phyloP scores from a whole-genome alignment of 2,888 invertebrate genomes.

The Perizoma affinitatum region DNA sequence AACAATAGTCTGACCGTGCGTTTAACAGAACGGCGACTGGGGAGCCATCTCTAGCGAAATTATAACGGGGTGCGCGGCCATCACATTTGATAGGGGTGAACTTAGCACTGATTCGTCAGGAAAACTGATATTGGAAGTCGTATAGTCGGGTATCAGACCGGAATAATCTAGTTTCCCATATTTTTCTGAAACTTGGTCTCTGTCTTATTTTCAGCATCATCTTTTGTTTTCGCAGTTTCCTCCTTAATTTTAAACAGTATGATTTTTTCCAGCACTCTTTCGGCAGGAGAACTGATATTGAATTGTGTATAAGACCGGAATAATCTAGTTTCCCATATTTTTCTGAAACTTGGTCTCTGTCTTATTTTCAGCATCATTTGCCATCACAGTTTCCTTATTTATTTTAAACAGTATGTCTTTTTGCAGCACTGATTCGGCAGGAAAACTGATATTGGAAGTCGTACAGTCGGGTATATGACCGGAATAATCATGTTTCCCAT shows the following conservation, averaged over 20 bases:
- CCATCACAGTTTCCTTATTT: no score
- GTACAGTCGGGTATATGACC: slow-evolving; percentile 16
- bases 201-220: no score
- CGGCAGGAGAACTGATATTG: slow-evolving; percentile 24
- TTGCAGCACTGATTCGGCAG: slow-evolving; percentile 27
- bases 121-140: slow-evolving; percentile 26
- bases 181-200: not conserved
- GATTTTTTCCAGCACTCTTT: slow-evolving; percentile 31
- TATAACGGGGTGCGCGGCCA: slow-evolving; percentile 31
- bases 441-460: slow-evolving; percentile 27
- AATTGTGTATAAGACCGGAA: slow-evolving; percentile 15
- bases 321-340: slow-evolving; percentile 5
- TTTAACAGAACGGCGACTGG: slow-evolving; percentile 19
- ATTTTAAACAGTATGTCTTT: no score
- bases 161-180: slow-evolving; percentile 7
- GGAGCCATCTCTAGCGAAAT: slow-evolving; percentile 27
- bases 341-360: not conserved
- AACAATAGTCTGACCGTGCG: slow-evolving; percentile 18
- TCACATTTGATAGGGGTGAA: slow-evolving; percentile 30
- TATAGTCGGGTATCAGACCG: slow-evolving; percentile 16
- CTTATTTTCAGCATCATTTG: no score
- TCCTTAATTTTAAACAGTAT: no score
- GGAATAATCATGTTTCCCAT: slow-evolving; percentile 6
- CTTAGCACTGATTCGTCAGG: slow-evolving; percentile 27
- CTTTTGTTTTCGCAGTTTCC: no score